Percentiles rank a stretch among this genome's conserved stretches.
Conservation (phyloP, 2,113 vertebrate species). For the Telmatochromis sp. region DNA sequence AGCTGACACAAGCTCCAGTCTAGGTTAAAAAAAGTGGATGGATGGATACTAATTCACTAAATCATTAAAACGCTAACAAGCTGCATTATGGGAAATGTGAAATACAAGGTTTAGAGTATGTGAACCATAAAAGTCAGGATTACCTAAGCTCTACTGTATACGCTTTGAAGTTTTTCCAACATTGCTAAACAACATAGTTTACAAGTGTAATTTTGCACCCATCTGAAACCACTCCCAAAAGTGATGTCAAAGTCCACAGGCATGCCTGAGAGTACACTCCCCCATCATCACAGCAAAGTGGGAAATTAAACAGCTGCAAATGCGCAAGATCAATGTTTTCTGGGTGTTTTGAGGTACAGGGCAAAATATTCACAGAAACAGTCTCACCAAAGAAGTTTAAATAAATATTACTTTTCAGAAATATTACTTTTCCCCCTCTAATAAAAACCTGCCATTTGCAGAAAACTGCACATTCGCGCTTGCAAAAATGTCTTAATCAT, state of each 20-base stretch:
- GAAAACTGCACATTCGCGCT: background rate
- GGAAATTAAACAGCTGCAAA: background rate
- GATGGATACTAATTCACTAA: background rate
- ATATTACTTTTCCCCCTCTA: accelerated
- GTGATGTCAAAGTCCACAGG: background rate
- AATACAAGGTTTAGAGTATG: background rate
- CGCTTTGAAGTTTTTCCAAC: background rate
- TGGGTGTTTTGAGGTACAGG: background rate
- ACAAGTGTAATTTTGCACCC: background rate
- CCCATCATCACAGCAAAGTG: background rate
- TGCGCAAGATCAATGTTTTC: background rate
- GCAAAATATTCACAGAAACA: background rate
- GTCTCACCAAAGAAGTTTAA: background rate
- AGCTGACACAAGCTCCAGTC: background rate
- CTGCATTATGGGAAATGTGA: background rate
- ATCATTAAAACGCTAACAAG: background rate
- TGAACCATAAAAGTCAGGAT: background rate
- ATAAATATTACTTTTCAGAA: background rate
- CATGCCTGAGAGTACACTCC: background rate
- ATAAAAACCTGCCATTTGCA: background rate
- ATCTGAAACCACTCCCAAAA: background rate
- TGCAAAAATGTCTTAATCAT: background rate
- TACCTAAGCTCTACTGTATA: background rate
- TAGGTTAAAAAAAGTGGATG: background rate
- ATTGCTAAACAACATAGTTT: background rate